Evolutionary conservation across 2,113 vertebrate genomes (phyloP).

Genomic region (Siniperca knerii): DNA sequence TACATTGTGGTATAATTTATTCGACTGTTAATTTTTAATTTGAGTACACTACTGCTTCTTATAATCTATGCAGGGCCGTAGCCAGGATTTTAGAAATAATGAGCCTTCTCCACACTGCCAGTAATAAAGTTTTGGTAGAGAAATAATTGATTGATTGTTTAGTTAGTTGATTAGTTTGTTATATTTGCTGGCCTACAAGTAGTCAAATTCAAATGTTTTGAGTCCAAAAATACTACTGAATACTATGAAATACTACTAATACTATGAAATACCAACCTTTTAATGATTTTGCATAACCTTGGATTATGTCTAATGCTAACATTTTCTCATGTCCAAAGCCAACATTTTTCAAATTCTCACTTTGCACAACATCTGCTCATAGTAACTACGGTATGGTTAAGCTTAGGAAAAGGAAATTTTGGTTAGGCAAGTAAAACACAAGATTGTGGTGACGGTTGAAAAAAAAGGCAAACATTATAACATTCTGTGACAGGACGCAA

Average conservation of each 20-base stretch:
- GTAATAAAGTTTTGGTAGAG: background rate
- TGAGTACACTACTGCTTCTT: background rate
- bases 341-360: background rate
- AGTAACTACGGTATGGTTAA: no score
- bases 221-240: background rate
- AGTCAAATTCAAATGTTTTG: background rate
- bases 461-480: no score
- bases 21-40: background rate
- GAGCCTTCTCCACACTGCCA: background rate
- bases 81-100: background rate
- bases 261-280: background rate
- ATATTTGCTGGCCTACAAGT: background rate
- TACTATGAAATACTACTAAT: no score
- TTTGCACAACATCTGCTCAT: background rate
- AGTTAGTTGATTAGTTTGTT: background rate
- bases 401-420: no score
- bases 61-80: background rate
- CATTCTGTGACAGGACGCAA: no score
- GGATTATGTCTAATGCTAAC: background rate
- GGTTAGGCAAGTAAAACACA: no score
- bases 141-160: background rate
- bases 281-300: background rate
- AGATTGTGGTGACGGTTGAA: no score
- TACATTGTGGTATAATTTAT: background rate
- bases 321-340: background rate